A percentile compares a stretch with the other conserved stretches of the same genome.
Conservation (phyloP, 53 echinoderm and acorn worm genomes). For the Holothuria scabra region DNA sequence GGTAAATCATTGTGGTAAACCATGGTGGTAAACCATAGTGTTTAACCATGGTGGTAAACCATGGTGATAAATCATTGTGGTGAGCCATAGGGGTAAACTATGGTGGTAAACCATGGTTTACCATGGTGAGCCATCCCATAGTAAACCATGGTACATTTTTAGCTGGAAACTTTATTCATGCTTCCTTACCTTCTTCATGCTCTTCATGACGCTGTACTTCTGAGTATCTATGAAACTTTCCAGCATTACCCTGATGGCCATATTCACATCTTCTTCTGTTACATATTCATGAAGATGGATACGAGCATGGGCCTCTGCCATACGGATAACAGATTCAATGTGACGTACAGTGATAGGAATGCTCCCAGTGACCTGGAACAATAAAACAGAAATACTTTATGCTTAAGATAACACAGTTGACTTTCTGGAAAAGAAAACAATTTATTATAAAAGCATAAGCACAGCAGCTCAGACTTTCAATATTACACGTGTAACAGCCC, state of each 20-base stretch:
- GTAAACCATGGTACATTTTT: too few species aligned
- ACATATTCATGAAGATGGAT: conserved; percentile 98
- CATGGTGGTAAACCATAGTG: too few species aligned
- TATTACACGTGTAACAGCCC: too few species aligned
- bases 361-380: conserved; percentile 88
- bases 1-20: too few species aligned
- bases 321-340: conserved; percentile 98
- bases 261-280: conserved; percentile 96
- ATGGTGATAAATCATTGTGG: too few species aligned
- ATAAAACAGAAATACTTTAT: neutral
- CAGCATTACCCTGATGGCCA: conserved; percentile 92
- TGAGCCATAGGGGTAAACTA: too few species aligned
- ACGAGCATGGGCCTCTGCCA: conserved; percentile 95
- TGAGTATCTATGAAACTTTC: conserved; percentile 99
- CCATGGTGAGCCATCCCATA: too few species aligned
- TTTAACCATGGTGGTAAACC: too few species aligned
- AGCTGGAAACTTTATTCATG: too few species aligned
- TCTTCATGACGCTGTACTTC: conserved; percentile 97
- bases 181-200: conserved; percentile 87
- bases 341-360: conserved; percentile 99
- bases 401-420: neutral
- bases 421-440: neutral
- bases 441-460: neutral
- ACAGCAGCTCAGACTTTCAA: too few species aligned
- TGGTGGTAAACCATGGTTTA: too few species aligned